Base-by-base conservation (phyloP, 2,113 vertebrate species). In the Fulica atra region DNA sequence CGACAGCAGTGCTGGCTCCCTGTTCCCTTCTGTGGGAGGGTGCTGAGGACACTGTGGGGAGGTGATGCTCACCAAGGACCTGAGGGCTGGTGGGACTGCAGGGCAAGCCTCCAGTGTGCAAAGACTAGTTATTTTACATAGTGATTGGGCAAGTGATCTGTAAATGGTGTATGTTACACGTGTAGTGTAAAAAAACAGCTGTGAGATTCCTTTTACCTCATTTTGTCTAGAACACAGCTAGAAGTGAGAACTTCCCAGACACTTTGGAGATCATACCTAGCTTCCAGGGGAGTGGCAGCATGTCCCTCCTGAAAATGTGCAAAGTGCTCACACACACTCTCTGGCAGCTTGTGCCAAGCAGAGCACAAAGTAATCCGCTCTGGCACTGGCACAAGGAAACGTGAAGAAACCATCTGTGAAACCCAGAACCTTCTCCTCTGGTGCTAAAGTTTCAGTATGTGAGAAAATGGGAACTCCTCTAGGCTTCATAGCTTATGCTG, bases 341-440 rank as follows among this genome's bases (percentile, higher is more conserved):
- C n/a, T 70, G 46, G 35, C 36, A 82, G 6, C 28, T 76, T 48
- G 44, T 61, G 70, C 57, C 61, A 36, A 68, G 33, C 38, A 79
- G 87, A 87, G 72, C 69, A 63, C 31, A 42, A 66, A 95, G 59
- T 82, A 66, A 81, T 89, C 44, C 2, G 4, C 25, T 78, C 50
- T 92, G 74, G 69, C 24, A 4, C 15, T n/a, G 38, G 38, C 21
- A 7, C 36, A 85, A 77, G 78, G 77, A 82, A 80, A 36, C 3
- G 23, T 50, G 28, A 76, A 91, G 78, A 82, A 92, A 63, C 71
- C 36, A 64, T 94, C 81, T 94, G 50, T 88, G 73, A 85, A 89
- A 69, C 31, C 28, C 56, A 25, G 40, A 61, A 59, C 87, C 44
- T 77, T 80, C 50, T 85, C 19, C 60, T 88, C 16, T 69, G 24